Conservation (phyloP, 2,113 vertebrate species). For the Bubalus kerabau region DNA sequence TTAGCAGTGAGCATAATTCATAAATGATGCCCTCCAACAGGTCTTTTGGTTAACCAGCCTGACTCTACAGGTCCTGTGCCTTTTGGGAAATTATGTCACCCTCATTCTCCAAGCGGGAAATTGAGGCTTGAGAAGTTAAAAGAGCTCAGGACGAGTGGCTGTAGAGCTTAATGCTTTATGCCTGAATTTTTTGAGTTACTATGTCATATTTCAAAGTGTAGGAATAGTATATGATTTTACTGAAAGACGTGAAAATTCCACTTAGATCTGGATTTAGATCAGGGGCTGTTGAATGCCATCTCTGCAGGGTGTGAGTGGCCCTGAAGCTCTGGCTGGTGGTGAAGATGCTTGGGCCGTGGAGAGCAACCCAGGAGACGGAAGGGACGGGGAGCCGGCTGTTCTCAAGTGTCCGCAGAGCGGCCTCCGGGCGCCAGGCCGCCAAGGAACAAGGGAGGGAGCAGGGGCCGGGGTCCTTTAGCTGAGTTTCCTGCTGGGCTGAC, state of each 20-base stretch:
- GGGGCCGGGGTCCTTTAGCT: not conserved
- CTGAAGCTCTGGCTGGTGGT: not conserved
- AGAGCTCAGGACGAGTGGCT: not conserved
- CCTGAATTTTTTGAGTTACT: not conserved
- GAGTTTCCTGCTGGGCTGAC: not conserved
- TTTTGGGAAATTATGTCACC: not conserved
- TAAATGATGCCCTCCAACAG: not conserved
- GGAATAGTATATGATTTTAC: not conserved
- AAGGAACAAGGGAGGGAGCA: not conserved
- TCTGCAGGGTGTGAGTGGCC: not conserved
- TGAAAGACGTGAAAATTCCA: not conserved
- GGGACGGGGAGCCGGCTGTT: not conserved
- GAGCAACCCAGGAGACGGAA: not conserved
- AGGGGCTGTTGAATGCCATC: not conserved
- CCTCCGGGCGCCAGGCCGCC: fast-evolving
- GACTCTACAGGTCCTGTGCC: not conserved
- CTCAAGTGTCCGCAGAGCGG: not conserved
- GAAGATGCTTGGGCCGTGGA: not conserved
- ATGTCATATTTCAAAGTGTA: not conserved
- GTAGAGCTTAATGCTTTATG: not conserved
- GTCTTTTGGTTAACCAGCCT: not conserved
- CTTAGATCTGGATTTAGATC: not conserved
- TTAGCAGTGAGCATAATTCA: not conserved
- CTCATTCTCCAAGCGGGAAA: not conserved
- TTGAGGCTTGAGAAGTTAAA: not conserved